Evolutionary conservation across 2,888 invertebrate species (phyloP), one percentile per base, ranked within the genome.

Genomic region (Linnaemya vulpina): DNA sequence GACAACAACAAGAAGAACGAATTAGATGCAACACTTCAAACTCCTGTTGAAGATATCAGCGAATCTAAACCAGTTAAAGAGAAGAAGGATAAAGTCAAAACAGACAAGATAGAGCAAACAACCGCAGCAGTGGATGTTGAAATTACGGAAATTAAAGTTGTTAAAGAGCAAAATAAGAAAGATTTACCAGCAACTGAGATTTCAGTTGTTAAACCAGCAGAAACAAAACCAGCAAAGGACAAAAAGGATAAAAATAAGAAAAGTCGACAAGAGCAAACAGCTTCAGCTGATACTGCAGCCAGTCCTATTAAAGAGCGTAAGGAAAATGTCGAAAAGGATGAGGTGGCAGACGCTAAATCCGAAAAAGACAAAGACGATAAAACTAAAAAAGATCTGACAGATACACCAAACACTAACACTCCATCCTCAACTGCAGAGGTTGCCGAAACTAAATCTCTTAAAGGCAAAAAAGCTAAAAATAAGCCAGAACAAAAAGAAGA

Each of bases 131-230:
- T 1, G 1, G 5, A 15, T 8, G 11, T 30, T 8, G n/a, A 35
- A 49, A 17, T 7, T 1, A 4, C 17, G 93, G 93, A 89, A 63
- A 77, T 8, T 60, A 70, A 73, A 58, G 9, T 67, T 22, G 22
- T 13, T 22, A 75, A 63, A 73, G 38, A 75, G 5, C 89, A 89
- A 78, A 74, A 8, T 7, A 71, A 63, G 53, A 71, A 63, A 20
- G 40, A 25, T 10, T n/a, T 17, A 9, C 53, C 9, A 53, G 10
- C n/a, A 11, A 9, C n/a, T 15, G 46, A 46, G 1, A 15, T 15
- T 15, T n/a, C 5, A 55, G 8, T 35, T 8, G n/a, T n/a, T 3
- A 49, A 40, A 11, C 17, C 20, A 40, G 4, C 20, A 35, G 60
- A 71, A 53, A 15, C 63, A 11, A 55, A 53, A 62, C 35, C 35